Evolutionary conservation across 2,888 invertebrate genomes (phyloP).

Genomic region (Andrena bicolor): DNA sequence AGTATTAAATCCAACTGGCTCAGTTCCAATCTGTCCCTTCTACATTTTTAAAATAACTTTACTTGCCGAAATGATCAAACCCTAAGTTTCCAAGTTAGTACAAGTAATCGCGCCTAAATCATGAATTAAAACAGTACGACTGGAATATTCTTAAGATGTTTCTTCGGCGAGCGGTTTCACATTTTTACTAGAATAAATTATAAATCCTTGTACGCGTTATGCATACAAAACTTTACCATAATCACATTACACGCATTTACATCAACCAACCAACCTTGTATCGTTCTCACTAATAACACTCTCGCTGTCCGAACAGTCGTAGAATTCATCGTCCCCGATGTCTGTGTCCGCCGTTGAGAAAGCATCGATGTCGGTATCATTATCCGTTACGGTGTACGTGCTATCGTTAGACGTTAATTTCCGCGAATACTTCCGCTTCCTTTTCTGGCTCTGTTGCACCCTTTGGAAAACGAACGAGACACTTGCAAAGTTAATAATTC

Average conservation of each 20-base stretch:
- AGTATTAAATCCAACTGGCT: slow-evolving; percentile 73
- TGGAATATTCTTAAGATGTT: slow-evolving; percentile 52
- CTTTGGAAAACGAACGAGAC: slow-evolving; percentile 56
- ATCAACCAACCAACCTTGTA: slow-evolving; percentile 75
- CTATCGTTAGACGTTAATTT: slow-evolving; percentile 74
- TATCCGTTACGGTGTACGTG: slow-evolving; percentile 75
- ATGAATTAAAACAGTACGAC: slow-evolving; percentile 39
- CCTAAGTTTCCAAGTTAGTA: slow-evolving; percentile 50
- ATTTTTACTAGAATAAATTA: slow-evolving; percentile 60
- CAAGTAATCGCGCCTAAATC: slow-evolving; percentile 42
- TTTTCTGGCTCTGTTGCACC: slow-evolving; percentile 74
- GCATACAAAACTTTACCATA: slow-evolving; percentile 37
- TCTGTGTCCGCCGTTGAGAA: slow-evolving; percentile 81
- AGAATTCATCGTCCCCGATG: slow-evolving; percentile 82
- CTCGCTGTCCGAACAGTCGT: slow-evolving; percentile 82
- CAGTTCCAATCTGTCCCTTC: slow-evolving; percentile 78
- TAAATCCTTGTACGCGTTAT: slow-evolving; percentile 38
- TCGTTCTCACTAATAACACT: slow-evolving; percentile 73
- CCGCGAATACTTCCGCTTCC: slow-evolving; percentile 70
- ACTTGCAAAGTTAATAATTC: neutral
- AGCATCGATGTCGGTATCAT: slow-evolving; percentile 80
- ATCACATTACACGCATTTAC: slow-evolving; percentile 21
- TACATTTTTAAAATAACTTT: slow-evolving; percentile 50
- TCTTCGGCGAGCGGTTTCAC: slow-evolving; percentile 46
- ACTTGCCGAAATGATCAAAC: slow-evolving; percentile 51